Conservation (phyloP, 2,797 vertebrate species). For the Esox masquinongy region DNA sequence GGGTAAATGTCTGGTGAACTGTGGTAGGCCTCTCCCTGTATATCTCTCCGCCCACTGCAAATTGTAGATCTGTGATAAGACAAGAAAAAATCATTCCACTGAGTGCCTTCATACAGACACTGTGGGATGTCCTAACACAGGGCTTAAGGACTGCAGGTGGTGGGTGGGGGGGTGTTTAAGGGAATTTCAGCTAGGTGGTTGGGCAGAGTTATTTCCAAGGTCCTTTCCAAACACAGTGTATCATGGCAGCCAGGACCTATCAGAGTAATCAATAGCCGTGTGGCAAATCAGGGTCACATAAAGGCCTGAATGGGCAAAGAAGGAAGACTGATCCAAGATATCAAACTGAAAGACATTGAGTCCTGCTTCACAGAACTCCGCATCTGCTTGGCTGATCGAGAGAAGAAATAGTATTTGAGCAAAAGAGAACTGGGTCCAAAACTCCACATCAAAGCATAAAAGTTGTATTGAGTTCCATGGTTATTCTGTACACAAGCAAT, state of each 20-base stretch:
- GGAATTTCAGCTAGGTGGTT: slow-evolving; percentile 10
- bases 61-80: slow-evolving; percentile 12
- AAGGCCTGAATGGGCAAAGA: slow-evolving; percentile 1
- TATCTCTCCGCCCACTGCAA: slow-evolving; percentile 1
- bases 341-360: slow-evolving; percentile 5
- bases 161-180: background rate
- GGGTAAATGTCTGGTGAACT: slow-evolving; percentile 23
- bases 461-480: slow-evolving; percentile 33
- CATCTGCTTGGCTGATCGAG: slow-evolving; percentile 30
- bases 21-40: background rate
- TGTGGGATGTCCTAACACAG: slow-evolving; percentile 1
- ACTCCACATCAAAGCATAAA: slow-evolving; percentile 6
- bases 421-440: slow-evolving; percentile 15
- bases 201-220: background rate
- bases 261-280: background rate
- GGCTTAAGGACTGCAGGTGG: slow-evolving; percentile 7
- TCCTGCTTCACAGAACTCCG: slow-evolving; percentile 22
- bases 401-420: slow-evolving; percentile 19
- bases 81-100: background rate
- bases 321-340: background rate
- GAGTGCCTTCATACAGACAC: too few relatives aligned
- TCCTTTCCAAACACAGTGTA: slow-evolving; percentile 2
- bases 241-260: slow-evolving; percentile 8
- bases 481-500: slow-evolving; percentile 5
- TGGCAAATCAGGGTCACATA: slow-evolving; percentile 1